Evolutionary conservation across 2,888 invertebrate species (phyloP), one percentile per base, ranked within the genome.

Genomic region (Formica aserva): DNA sequence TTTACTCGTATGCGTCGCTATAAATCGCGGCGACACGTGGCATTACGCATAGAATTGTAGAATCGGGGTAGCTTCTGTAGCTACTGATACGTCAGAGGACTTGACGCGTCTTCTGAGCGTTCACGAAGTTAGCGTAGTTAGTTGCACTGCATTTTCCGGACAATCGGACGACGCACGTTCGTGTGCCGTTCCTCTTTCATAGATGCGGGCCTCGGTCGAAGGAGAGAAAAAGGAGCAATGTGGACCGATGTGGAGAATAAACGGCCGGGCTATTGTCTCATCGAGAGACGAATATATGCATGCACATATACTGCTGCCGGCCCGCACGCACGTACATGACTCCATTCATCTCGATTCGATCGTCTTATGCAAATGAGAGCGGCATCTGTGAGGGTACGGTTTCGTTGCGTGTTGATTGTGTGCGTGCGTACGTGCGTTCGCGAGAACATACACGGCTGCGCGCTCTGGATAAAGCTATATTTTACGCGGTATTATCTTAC

Each of bases 101-200:
- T 35, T 35, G 48, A 62, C 15, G 62, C 11, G 81, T 38, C 38
- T 48, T 48, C n/a, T n/a, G 48, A 69, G 83, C 82, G 67, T 48
- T 55, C 62, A 22, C 76, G 8, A 69, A 41, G 15, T 35, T 18
- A 57, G 62, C 22, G 41, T 8, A n/a, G 48, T 52, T 52, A 52
- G 8, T 71, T 76, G 41, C 65, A 55, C 63, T 74, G 66, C 83
- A 83, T 82, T 90, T 87, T 86, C 86, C 83, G 80, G 76, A 86
- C 88, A 89, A 91, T 92, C 89, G 83, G 80, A 91, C 87, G 85
- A 87, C 89, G 82, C 81, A 82, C 87, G 77, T 87, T 89, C 82
- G 85, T 74, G 38, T 72, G 57, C 52, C 62, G 52, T 63, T 41
- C 55, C n/a, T n/a, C 35, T 82, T 84, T 84, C 80, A 84, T 78